A percentile compares a stretch with the other conserved stretches of the same genome.
These are phyloP conservation scores for Diplolepis rosae DNA, from an alignment of 2,888 invertebrate species.

Conservation along the genomic window DNA sequence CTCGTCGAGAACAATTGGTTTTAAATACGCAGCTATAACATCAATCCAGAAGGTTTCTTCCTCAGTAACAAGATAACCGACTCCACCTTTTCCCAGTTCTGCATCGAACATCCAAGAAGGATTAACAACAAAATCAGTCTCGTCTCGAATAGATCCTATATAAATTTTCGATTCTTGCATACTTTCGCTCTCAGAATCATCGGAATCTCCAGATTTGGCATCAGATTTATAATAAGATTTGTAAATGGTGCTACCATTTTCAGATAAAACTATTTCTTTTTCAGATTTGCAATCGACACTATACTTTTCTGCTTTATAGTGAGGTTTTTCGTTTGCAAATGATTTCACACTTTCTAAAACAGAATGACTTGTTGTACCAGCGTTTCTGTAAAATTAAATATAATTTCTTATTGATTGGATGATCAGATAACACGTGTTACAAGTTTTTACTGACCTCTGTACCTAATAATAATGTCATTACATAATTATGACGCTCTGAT, in stretches of 20 bases:
- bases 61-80: slow-evolving; percentile 79
- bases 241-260: not conserved
- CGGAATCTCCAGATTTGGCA: slow-evolving; percentile 40
- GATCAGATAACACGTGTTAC: no score
- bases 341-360: slow-evolving; percentile 5
- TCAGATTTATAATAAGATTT: slow-evolving; percentile 19
- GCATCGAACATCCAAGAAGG: slow-evolving; percentile 84
- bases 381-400: not conserved
- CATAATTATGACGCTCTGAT: no score
- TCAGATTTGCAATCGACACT: not conserved
- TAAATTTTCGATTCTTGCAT: slow-evolving; percentile 31
- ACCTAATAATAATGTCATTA: no score
- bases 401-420: no score
- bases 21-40: slow-evolving; percentile 83
- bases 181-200: slow-evolving; percentile 36
- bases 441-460: no score
- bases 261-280: slow-evolving; percentile 32
- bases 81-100: slow-evolving; percentile 79
- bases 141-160: slow-evolving; percentile 32
- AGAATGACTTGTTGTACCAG: slow-evolving; percentile 15
- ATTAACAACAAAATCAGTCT: slow-evolving; percentile 74
- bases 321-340: not conserved
- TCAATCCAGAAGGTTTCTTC: slow-evolving; percentile 87
- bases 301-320: not conserved
- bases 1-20: slow-evolving; percentile 79